Evolutionary conservation across 2,888 invertebrate genomes (phyloP), one percentile per base, ranked within the genome.

Genomic region (Rugalucina vietnamica): DNA sequence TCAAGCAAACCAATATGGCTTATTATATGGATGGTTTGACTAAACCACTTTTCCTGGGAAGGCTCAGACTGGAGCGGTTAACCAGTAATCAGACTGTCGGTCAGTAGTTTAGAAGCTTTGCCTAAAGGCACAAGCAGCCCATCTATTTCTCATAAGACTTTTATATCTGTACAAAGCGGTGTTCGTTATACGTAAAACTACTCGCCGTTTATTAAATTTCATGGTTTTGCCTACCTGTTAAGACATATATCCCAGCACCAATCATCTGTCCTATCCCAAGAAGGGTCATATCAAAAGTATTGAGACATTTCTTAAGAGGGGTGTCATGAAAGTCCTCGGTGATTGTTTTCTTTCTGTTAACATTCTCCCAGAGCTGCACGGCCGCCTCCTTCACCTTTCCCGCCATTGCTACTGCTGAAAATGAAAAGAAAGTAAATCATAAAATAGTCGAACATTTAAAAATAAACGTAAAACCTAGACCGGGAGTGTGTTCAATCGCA

Each of bases 171-270:
- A n/a, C n/a, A n/a, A n/a, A n/a, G n/a, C n/a, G n/a, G n/a, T n/a
- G n/a, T n/a, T n/a, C n/a, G n/a, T n/a, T n/a, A n/a, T n/a, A n/a
- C n/a, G n/a, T n/a, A n/a, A n/a, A n/a, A n/a, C n/a, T n/a, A n/a
- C n/a, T n/a, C n/a, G n/a, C n/a, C n/a, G n/a, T n/a, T n/a, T n/a
- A n/a, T n/a, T n/a, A n/a, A n/a, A n/a, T n/a, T n/a, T n/a, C n/a
- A n/a, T n/a, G n/a, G n/a, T 18, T 49, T 98, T 57, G n/a, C 75
- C 18, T 81, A 88, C 88, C 99, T 27, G 98, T 97, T n/a, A 99
- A 98, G 81, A 99, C 96, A 95, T 99, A 99, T 97, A 99, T 98
- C 86, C 99, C 99, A 5, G 99, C 98, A 81, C 99, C 99, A 76
- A 98, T 98, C 98, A 99, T 99, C 90, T 98, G 98, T 81, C 99